Evolutionary conservation across 2,113 vertebrate species (phyloP).

Genomic region (Calidris pugnax): DNA sequence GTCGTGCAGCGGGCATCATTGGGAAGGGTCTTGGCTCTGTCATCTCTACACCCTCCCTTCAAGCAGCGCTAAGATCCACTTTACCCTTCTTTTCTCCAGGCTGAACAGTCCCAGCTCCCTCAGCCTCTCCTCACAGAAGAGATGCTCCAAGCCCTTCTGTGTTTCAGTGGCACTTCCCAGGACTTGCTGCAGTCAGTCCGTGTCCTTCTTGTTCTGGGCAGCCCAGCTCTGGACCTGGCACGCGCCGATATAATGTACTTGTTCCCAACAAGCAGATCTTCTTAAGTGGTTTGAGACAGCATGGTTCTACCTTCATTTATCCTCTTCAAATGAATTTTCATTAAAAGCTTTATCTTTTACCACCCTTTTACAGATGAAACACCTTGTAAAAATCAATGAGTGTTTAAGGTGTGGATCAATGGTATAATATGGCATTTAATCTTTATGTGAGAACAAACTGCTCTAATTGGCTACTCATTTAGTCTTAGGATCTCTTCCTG

Average conservation of each 20-base stretch:
- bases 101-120: background rate
- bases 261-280: background rate
- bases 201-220: background rate
- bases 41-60: background rate
- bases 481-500: background rate
- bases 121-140: background rate
- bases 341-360: constrained; percentile 11
- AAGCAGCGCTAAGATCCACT: background rate
- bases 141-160: background rate
- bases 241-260: background rate
- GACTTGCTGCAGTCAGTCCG: background rate
- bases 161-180: background rate
- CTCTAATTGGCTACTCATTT: constrained; percentile 25
- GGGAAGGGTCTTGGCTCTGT: background rate
- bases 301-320: background rate
- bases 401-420: constrained; percentile 25
- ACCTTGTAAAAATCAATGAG: constrained; percentile 34
- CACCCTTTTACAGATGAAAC: background rate
- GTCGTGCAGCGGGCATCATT: background rate
- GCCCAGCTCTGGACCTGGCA: background rate
- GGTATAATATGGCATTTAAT: constrained; percentile 1
- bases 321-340: background rate
- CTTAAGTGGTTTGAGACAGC: background rate
- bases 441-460: constrained; percentile 12
- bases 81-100: background rate